Conservation (phyloP, 2,113 vertebrate genomes). For the Struthio camelus region DNA sequence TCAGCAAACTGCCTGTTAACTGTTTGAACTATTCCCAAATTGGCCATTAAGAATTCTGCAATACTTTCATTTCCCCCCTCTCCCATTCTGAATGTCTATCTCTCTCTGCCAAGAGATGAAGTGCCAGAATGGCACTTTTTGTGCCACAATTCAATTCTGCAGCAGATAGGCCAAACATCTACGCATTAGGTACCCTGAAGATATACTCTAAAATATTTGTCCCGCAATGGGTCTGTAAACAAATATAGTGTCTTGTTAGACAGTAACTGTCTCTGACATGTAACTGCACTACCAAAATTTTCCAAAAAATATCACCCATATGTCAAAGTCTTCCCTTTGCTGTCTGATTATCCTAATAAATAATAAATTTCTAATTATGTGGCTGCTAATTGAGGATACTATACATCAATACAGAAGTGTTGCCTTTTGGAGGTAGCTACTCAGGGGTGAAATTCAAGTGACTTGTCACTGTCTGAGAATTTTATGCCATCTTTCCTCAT, state of each 20-base stretch:
- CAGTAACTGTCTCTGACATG: slow-evolving; percentile 5
- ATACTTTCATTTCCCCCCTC: neutral
- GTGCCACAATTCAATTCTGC: slow-evolving; percentile 4
- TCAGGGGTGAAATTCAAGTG: neutral
- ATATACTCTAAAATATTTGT: slow-evolving; percentile 9
- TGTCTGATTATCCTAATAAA: slow-evolving; percentile 26
- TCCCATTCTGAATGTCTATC: neutral
- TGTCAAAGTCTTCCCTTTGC: slow-evolving; percentile 48
- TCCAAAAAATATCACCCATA: slow-evolving; percentile 37
- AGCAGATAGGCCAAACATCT: neutral
- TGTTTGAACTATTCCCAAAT: slow-evolving; percentile 54
- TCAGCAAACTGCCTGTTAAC: slow-evolving; percentile 64
- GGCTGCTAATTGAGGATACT: neutral
- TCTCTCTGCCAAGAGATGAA: neutral
- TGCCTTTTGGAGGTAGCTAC: neutral
- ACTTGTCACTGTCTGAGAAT: neutral
- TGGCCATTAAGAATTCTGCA: slow-evolving; percentile 39
- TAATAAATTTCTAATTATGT: slow-evolving; percentile 17
- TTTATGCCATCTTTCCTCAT: neutral
- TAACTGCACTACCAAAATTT: slow-evolving; percentile 15
- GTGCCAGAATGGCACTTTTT: slow-evolving; percentile 15
- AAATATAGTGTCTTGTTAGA: slow-evolving; percentile 44
- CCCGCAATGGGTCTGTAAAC: slow-evolving; percentile 4
- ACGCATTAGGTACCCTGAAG: neutral
- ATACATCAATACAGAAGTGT: neutral